A percentile compares a stretch with the other conserved stretches of the same genome.
Evolutionary conservation across 1,140 invertebrate genomes (phyloP).

Genomic region (Brachionus manjavacas): DNA sequence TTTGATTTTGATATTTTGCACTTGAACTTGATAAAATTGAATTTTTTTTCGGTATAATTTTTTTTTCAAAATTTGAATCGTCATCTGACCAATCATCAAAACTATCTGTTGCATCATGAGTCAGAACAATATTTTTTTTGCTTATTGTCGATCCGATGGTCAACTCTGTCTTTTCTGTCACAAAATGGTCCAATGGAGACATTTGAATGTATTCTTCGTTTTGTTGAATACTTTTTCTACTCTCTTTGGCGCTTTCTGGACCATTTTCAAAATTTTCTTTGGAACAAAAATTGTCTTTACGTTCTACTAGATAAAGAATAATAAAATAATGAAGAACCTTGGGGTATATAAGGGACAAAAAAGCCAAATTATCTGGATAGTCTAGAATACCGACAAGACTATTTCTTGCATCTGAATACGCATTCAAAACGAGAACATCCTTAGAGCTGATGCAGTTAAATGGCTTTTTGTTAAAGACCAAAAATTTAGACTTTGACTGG

Average conservation of each 20-base stretch:
- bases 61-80: neutral
- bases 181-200: conserved; percentile 45
- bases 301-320: conserved; percentile 50
- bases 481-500: neutral
- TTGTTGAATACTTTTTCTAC: conserved; percentile 52
- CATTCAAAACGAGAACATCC: conserved; percentile 49
- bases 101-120: neutral
- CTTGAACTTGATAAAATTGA: neutral
- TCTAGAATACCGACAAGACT: conserved; percentile 60
- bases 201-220: conserved; percentile 42
- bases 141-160: conserved; percentile 4
- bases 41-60: neutral
- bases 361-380: conserved; percentile 53
- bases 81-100: conserved; percentile 19
- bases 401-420: conserved; percentile 60
- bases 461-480: conserved; percentile 50
- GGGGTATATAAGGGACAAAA: conserved; percentile 53
- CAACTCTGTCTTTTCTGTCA: neutral
- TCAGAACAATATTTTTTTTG: neutral
- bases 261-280: neutral
- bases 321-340: conserved; percentile 58
- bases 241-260: conserved; percentile 50
- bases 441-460: conserved; percentile 52
- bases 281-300: conserved; percentile 44
- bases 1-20: neutral